Base-by-base conservation (phyloP, 2,113 vertebrate genomes). In the Corythornis madagascariensis region DNA sequence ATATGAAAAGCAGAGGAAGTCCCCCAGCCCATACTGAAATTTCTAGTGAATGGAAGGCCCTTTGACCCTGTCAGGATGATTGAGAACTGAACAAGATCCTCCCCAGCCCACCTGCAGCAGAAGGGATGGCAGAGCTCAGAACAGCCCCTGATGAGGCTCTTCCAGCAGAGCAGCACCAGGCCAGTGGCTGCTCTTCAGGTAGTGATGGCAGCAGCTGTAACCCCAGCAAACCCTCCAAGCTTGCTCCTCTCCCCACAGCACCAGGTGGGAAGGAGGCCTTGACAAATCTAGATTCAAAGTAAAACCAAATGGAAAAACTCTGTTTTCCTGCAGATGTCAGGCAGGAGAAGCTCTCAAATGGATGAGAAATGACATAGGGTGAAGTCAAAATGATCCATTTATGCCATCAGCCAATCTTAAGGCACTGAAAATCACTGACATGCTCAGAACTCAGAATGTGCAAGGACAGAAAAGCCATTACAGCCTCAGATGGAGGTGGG, bases 1-100 rank as follows among this genome's bases (percentile, higher is more conserved):
- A 91, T 90, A 90, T 81, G 87, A 95, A 95, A 96, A 95, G 56
- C 60, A 53, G 35, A 90, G 65, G 90, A 95, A 93, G 56, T 81
- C 72, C 88, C 40, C 61, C 86, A 83, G 40, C 81, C 63, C 43
- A 13, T 66, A 64, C 20, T 1, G 65, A 88, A 93, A 90, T 71
- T 83, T 77, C n/a, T 33, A 83, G 53, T 76, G 64, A 88, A 90
- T 88, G 35, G 86, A 86, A 83, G 53, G 40, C 55, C 76, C 43
- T 92, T 69, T 87, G 81, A 91, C 66, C 47, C 72, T 90, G 88
- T 74, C 94, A 90, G 31, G 75, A 57, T 86, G 93, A 95, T 16
- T 86, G 93, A 93, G 76, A 91, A 91, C 65, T 2, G 2, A 79
- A 73, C 40, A 57, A 84, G 89, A 87, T 52, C 29, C 19, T 80